These are phyloP conservation scores for Trachelipus rathkii DNA, from an alignment of 1,140 invertebrate genomes.

Conservation along the genomic window DNA sequence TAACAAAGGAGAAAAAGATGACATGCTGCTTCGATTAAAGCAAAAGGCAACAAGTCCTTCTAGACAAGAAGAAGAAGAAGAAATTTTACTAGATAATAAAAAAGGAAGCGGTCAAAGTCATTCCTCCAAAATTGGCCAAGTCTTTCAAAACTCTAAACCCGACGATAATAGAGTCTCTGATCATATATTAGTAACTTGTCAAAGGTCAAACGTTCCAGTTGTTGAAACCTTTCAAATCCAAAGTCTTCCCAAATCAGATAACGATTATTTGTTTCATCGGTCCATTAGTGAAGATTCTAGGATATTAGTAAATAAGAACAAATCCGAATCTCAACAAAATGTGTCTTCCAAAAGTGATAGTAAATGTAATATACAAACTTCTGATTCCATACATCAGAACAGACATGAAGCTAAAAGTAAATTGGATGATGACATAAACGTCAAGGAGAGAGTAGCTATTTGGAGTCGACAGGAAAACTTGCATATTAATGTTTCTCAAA, in stretches of 20 bases:
- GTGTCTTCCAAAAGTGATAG: neutral
- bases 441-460: slow-evolving; percentile 47
- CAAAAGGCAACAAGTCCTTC: slow-evolving; percentile 47
- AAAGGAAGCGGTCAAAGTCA: too few species aligned
- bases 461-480: slow-evolving; percentile 34
- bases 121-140: too few species aligned
- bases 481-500: neutral
- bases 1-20: slow-evolving; percentile 58
- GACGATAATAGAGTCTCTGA: too few species aligned
- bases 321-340: neutral
- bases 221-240: too few species aligned
- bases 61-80: slow-evolving; percentile 30
- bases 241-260: too few species aligned
- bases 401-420: slow-evolving; percentile 20
- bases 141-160: too few species aligned
- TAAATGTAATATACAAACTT: neutral
- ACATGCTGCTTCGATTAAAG: slow-evolving; percentile 47
- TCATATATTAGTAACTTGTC: too few species aligned
- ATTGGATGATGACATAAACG: slow-evolving; percentile 48
- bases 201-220: too few species aligned
- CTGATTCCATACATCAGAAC: neutral
- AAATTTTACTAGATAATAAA: neutral
- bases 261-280: neutral
- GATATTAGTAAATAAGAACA: neutral
- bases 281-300: neutral